Evolutionary conservation across 1,140 invertebrate species (phyloP), one percentile per base, ranked within the genome.

Genomic region (Pogonus chalceus): DNA sequence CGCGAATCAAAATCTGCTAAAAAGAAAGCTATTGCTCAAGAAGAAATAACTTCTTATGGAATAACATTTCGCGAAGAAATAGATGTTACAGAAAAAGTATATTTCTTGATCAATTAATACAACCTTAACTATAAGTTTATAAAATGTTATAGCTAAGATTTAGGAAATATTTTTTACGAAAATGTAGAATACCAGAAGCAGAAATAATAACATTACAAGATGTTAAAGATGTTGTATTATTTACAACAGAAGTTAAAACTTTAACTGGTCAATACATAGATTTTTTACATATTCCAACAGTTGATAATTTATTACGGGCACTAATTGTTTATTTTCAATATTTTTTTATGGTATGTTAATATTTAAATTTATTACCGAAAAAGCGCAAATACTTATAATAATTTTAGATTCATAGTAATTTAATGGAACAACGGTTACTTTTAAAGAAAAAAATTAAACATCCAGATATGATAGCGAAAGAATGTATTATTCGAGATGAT

Each of bases 151-250:
- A 82, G 80, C 70, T 78, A 23, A 71, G 67, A 55, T 82, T 79
- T 66, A 66, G 76, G 51, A 73, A 75, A 56, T 63, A 71, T 52
- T 80, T 76, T 62, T 72, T 77, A 62, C 69, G 80, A 55, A 78
- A 78, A 65, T 60, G 77, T 18, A 67, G 69, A 57, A 61, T 72
- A 3, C 71, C 68, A 12, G 74, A 80, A 56, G 52, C 72, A 10
- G 74, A 79, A 54, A 62, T 81, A 18, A 72, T 82, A 14, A 77
- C 76, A 3, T 61, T 82, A 18, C 79, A 83, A 67, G 81, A 83
- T 59, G 68, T 83, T 35, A 83, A 83, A 66, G 78, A 83, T 61
- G 71, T 84, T 21, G 79, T 76, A 1, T 51, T 84, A 51, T 83
- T 72, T 63, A 73, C 74, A n/a, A 72, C 77, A 1, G 69, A 78